Conservation (phyloP, 2,113 vertebrate species). For the Pelmatolapia mariae region DNA sequence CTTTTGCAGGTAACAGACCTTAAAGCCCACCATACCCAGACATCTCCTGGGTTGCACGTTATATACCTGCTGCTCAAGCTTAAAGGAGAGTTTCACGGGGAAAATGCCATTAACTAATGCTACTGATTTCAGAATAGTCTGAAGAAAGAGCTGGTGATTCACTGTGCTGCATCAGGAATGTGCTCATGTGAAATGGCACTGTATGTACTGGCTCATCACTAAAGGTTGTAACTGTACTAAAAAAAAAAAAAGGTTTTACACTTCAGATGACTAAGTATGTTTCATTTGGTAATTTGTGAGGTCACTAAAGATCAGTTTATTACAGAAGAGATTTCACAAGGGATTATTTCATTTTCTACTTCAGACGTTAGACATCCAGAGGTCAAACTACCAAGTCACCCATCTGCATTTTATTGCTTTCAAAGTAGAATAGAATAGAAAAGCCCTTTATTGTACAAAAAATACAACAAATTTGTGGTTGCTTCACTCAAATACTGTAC, state of each 20-base stretch:
- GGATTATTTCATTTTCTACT: not conserved
- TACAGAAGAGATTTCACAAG: not conserved
- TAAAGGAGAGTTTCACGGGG: not conserved
- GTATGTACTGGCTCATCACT: not conserved
- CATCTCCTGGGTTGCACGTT: not conserved
- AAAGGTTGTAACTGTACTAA: slow-evolving; percentile 22
- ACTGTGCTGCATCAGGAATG: slow-evolving; percentile 24
- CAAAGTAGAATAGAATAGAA: not conserved
- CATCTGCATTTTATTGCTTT: not conserved
- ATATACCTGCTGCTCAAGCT: not conserved
- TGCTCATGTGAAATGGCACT: slow-evolving; percentile 29
- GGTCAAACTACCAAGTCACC: not conserved
- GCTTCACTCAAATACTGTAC: not conserved
- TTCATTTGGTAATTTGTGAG: not conserved
- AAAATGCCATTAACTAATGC: not conserved
- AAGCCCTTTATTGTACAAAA: not conserved
- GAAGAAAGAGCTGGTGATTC: slow-evolving; percentile 17
- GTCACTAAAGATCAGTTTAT: not conserved
- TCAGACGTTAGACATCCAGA: not conserved
- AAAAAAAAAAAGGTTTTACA: not conserved
- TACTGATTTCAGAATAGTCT: not conserved
- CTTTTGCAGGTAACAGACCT: not conserved
- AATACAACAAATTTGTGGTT: not conserved
- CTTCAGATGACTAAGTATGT: slow-evolving; percentile 9
- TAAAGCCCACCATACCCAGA: not conserved